These are phyloP conservation scores for Perca flavescens DNA, from an alignment of 2,113 vertebrate genomes.

Conservation along the genomic window DNA sequence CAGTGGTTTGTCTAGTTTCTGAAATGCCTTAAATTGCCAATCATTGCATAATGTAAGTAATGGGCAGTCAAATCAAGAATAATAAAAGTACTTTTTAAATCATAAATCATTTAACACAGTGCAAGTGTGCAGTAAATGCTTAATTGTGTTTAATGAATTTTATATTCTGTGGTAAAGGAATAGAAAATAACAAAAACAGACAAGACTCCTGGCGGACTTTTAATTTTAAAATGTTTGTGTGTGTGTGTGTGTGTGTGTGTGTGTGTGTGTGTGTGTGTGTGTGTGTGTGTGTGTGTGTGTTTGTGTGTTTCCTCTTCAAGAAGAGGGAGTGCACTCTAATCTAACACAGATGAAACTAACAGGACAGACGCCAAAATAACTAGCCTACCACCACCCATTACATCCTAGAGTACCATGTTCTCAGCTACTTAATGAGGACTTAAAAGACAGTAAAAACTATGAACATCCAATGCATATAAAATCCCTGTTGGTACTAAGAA, in stretches of 20 bases:
- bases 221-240: not conserved
- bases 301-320: conserved; percentile 14
- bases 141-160: not conserved
- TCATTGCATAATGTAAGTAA: conserved; percentile 9
- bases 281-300: not conserved
- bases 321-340: conserved; percentile 34
- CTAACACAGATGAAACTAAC: conserved; percentile 45
- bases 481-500: conserved; percentile 9
- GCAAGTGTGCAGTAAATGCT: not conserved
- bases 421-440: conserved; percentile 36
- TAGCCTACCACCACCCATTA: not conserved
- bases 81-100: not conserved
- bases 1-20: conserved; percentile 10
- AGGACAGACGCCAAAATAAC: conserved; percentile 39
- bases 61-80: conserved; percentile 7
- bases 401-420: conserved; percentile 22
- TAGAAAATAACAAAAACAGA: not conserved
- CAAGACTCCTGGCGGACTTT: not conserved
- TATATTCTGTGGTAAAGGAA: not conserved
- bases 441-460: too few species aligned
- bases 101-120: not conserved
- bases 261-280: not conserved
- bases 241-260: not conserved
- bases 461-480: conserved; percentile 33
- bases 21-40: conserved; percentile 11